A percentile compares a stretch with the other conserved stretches of the same genome.
phyloP scores from a whole-genome alignment of 2,797 vertebrate genomes.

The Paedocypris micromegethes region DNA sequence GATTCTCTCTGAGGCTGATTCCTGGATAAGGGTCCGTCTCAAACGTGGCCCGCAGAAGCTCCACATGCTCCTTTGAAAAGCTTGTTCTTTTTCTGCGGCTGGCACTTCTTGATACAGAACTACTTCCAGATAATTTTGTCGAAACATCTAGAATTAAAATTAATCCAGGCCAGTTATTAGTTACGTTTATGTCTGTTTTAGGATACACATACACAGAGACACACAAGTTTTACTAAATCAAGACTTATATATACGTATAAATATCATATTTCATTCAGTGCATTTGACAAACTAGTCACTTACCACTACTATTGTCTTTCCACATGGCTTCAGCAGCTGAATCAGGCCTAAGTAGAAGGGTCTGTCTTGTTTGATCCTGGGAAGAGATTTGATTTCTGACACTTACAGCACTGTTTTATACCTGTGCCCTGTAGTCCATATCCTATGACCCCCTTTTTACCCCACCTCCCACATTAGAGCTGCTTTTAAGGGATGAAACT shows the following conservation, averaged over 20 bases:
- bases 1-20: constrained; percentile 69
- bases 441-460: constrained; percentile 30
- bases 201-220: not conserved
- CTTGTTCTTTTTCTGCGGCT: constrained; percentile 73
- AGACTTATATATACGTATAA: not conserved
- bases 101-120: constrained; percentile 54
- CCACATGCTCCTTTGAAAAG: constrained; percentile 72
- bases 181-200: too few relatives aligned
- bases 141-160: constrained; percentile 51
- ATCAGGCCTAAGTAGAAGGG: not conserved
- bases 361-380: constrained; percentile 14
- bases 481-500: constrained; percentile 15
- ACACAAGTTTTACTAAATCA: not conserved
- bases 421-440: constrained; percentile 21
- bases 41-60: constrained; percentile 65
- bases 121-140: constrained; percentile 36
- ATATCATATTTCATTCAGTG: constrained; percentile 2
- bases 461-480: constrained; percentile 22
- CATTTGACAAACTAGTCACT: constrained; percentile 37
- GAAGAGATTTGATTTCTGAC: constrained; percentile 31
- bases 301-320: constrained; percentile 64
- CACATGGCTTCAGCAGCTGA: constrained; percentile 55
- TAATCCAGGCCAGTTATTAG: too few relatives aligned
- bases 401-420: constrained; percentile 29
- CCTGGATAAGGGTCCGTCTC: constrained; percentile 71